Evolutionary conservation across 1,140 invertebrate genomes (phyloP).

Genomic region (Drosophila arizonae): DNA sequence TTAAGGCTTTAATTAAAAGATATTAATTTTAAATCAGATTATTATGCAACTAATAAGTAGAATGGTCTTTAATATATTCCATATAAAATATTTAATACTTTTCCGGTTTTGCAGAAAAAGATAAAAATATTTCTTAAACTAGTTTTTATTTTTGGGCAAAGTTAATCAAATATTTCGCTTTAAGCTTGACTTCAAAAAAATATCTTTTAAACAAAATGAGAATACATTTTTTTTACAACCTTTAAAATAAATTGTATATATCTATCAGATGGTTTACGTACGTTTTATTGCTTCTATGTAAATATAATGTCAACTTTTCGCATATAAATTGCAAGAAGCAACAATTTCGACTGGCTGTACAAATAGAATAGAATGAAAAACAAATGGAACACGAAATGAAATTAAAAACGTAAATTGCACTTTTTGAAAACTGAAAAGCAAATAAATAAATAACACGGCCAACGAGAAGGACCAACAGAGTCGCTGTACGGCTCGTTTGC

Average conservation of each 20-base stretch:
- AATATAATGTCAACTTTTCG: conserved; percentile 7
- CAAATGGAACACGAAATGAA: conserved; percentile 71
- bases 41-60: no score
- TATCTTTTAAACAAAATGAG: no score
- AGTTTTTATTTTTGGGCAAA: no score
- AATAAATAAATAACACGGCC: conserved; percentile 70
- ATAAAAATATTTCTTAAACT: not conserved
- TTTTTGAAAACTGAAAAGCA: conserved; percentile 48
- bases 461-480: conserved; percentile 9
- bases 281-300: not conserved
- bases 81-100: no score
- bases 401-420: conserved; percentile 74
- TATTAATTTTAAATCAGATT: not conserved
- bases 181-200: no score
- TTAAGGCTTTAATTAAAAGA: conserved; percentile 1
- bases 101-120: no score
- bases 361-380: conserved; percentile 20
- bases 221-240: not conserved
- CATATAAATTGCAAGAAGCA: conserved; percentile 7
- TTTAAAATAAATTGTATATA: not conserved
- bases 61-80: no score
- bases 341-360: conserved; percentile 15
- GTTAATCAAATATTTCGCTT: no score
- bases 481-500: conserved; percentile 14
- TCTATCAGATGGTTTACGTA: not conserved